Conservation (phyloP, 1,140 invertebrate genomes). For the Nautilus pompilius region DNA sequence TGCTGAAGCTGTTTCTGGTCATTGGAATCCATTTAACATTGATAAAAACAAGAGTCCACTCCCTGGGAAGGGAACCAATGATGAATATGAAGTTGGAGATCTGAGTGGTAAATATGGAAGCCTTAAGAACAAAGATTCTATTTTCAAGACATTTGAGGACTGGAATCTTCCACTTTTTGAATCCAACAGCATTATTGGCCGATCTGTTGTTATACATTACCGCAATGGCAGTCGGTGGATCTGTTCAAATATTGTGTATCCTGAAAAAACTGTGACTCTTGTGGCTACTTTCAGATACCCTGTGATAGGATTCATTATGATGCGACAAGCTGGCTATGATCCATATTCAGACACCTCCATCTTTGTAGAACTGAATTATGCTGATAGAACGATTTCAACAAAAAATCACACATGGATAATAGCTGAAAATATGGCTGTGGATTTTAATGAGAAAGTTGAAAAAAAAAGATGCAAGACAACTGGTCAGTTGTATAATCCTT, state of each 20-base stretch:
- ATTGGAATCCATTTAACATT: slow-evolving; percentile 60
- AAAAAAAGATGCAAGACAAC: slow-evolving; percentile 63
- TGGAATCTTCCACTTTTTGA: slow-evolving; percentile 83
- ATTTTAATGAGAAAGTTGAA: background rate
- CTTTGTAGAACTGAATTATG: slow-evolving; percentile 72
- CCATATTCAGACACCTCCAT: slow-evolving; percentile 77
- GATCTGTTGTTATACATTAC: slow-evolving; percentile 80
- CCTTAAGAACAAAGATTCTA: slow-evolving; percentile 49
- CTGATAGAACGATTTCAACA: slow-evolving; percentile 77
- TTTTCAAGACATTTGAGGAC: slow-evolving; percentile 73
- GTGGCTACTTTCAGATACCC: slow-evolving; percentile 69
- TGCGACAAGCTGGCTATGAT: slow-evolving; percentile 76
- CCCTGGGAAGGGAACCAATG: slow-evolving; percentile 67
- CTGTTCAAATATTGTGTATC: slow-evolving; percentile 59
- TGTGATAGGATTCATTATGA: slow-evolving; percentile 78
- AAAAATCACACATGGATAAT: slow-evolving; percentile 69
- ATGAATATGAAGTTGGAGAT: slow-evolving; percentile 73
- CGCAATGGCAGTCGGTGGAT: slow-evolving; percentile 52
- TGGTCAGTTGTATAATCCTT: slow-evolving; percentile 77
- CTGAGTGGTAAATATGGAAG: slow-evolving; percentile 83
- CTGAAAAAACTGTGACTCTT: slow-evolving; percentile 15
- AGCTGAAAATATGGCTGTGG: background rate
- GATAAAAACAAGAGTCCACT: slow-evolving; percentile 22
- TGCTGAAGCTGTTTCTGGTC: slow-evolving; percentile 68
- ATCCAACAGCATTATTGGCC: slow-evolving; percentile 73